These are phyloP conservation scores for Scartelaos histophorus DNA, from an alignment of 2,113 vertebrate genomes.

Conservation along the genomic window DNA sequence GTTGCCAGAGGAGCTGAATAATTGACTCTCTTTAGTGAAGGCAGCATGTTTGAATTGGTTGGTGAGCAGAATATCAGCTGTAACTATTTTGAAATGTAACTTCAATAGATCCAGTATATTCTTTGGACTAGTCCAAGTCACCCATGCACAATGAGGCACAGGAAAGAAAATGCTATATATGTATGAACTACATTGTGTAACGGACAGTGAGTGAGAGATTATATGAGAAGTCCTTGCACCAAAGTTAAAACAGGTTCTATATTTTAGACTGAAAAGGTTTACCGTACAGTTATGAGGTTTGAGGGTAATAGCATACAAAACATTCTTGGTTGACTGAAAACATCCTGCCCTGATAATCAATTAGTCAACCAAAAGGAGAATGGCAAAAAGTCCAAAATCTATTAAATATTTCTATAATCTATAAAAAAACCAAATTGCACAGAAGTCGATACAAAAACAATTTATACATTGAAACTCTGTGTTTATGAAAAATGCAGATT, in stretches of 20 bases:
- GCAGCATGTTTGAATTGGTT: no score
- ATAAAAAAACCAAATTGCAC: no score
- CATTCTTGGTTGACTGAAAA: no score
- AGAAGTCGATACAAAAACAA: no score
- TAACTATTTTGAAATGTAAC: not conserved
- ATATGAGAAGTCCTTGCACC: slow-evolving; percentile 40
- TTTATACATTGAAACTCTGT: no score
- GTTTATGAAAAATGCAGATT: no score
- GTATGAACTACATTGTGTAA: slow-evolving; percentile 16
- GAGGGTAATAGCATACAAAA: not conserved
- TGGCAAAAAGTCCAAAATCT: no score
- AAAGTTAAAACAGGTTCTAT: slow-evolving; percentile 1
- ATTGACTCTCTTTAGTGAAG: not conserved
- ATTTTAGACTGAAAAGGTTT: not conserved
- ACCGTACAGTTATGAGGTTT: no score
- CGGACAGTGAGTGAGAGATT: slow-evolving; percentile 15
- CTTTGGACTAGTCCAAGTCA: slow-evolving; percentile 17
- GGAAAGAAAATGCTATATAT: slow-evolving; percentile 14
- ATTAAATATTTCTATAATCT: no score
- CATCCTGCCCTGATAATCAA: no score
- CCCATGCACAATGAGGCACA: slow-evolving; percentile 12
- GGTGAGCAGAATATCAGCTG: slow-evolving; percentile 5
- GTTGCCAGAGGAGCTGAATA: slow-evolving; percentile 4
- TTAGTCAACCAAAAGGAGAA: no score
- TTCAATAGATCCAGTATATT: slow-evolving; percentile 15